Conservation (phyloP, 2,888 invertebrate genomes). For the Corbicula japonica region DNA sequence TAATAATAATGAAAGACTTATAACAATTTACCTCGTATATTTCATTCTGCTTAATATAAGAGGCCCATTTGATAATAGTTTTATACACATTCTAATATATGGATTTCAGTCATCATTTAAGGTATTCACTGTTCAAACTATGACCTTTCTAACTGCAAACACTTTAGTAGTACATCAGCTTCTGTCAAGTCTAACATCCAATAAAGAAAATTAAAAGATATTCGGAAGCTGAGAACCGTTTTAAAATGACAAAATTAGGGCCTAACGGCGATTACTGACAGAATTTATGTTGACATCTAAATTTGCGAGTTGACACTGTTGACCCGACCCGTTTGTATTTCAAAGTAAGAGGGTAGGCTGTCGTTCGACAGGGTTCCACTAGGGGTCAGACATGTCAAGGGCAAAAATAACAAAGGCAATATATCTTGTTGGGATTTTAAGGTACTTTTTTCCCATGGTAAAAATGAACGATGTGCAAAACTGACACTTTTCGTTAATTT, state of each 20-base stretch:
- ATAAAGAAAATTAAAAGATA: neutral
- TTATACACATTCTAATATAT: too few species aligned
- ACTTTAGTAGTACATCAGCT: too few species aligned
- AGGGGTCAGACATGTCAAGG: slow-evolving; percentile 31
- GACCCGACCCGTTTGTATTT: slow-evolving; percentile 37
- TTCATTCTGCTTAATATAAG: too few species aligned
- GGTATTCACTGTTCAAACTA: too few species aligned
- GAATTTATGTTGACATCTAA: slow-evolving; percentile 49
- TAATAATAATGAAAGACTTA: too few species aligned
- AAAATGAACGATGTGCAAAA: neutral
- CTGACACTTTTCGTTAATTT: too few species aligned
- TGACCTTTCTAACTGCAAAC: too few species aligned
- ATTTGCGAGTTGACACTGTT: slow-evolving; percentile 40
- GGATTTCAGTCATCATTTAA: too few species aligned
- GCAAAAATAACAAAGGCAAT: slow-evolving; percentile 13
- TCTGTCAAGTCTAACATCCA: slow-evolving; percentile 10
- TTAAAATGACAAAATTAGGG: slow-evolving; percentile 7
- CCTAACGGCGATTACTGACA: slow-evolving; percentile 17
- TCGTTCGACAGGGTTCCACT: neutral
- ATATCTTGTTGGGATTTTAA: slow-evolving; percentile 9
- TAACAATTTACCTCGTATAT: too few species aligned
- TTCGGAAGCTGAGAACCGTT: neutral
- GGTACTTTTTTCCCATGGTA: neutral
- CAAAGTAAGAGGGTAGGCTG: slow-evolving; percentile 15
- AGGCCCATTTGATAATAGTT: too few species aligned